These are phyloP conservation scores for Chionis minor DNA, from an alignment of 2,113 vertebrate species.

Conservation along the genomic window DNA sequence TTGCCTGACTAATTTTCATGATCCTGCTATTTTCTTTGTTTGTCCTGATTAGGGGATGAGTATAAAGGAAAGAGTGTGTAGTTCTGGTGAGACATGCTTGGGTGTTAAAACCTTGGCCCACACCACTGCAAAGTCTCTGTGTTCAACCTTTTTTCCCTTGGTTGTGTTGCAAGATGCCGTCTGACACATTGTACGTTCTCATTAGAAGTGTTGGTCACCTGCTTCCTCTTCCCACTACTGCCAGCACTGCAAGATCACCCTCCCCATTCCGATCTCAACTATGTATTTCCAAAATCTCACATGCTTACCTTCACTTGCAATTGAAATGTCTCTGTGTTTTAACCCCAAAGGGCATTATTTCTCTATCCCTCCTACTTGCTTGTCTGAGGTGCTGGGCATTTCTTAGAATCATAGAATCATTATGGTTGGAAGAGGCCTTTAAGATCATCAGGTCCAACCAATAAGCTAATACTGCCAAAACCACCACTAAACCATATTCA, in stretches of 20 bases:
- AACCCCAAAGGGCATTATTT: not conserved
- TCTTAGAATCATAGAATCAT: too few species aligned
- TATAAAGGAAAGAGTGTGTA: not conserved
- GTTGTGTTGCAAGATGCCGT: not conserved
- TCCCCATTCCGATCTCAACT: not conserved
- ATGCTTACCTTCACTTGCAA: not conserved
- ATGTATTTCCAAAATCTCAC: not conserved
- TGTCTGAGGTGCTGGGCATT: not conserved
- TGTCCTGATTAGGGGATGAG: not conserved
- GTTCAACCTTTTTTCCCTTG: not conserved
- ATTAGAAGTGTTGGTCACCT: conserved; percentile 14
- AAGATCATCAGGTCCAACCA: too few species aligned
- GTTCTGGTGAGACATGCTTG: not conserved
- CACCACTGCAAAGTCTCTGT: not conserved
- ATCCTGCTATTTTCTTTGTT: not conserved
- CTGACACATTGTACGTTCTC: not conserved
- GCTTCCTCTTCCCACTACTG: not conserved
- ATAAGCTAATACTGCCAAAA: too few species aligned
- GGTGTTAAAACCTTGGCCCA: not conserved
- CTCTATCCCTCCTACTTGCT: not conserved
- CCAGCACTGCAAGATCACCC: not conserved
- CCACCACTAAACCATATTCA: too few species aligned
- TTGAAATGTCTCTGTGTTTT: not conserved
- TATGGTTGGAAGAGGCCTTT: too few species aligned
- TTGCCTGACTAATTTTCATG: not conserved